These are phyloP conservation scores for Taurulus bubalis DNA, from an alignment of 2,113 vertebrate genomes.

Conservation along the genomic window DNA sequence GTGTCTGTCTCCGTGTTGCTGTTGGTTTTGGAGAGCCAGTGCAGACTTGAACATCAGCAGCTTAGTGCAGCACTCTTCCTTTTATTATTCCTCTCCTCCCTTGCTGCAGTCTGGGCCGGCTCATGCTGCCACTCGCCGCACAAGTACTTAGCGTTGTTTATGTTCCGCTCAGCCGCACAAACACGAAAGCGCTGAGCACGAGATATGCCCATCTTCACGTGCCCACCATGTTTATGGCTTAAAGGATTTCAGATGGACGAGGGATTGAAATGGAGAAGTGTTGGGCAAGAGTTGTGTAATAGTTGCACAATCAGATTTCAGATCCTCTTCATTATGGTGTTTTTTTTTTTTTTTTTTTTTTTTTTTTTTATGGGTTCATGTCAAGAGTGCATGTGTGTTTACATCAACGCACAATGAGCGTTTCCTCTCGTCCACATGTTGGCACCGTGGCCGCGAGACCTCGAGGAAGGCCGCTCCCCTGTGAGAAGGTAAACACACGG, in stretches of 20 bases:
- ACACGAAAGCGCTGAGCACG: conserved; percentile 17
- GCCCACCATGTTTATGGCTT: conserved; percentile 3
- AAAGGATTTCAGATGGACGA: conserved; percentile 5
- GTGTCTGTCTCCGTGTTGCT: conserved; percentile 13
- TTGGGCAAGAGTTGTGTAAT: conserved; percentile 52
- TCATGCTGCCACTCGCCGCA: conserved; percentile 40
- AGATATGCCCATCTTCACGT: conserved; percentile 35
- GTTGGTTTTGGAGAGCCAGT: conserved; percentile 65
- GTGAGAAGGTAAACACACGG: conserved; percentile 54
- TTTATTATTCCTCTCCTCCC: conserved; percentile 38
- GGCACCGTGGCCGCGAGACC: conserved; percentile 20
- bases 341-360: too few relatives aligned
- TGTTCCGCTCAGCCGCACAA: conserved; percentile 47
- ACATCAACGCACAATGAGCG: conserved; percentile 36
- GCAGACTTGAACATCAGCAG: conserved; percentile 74
- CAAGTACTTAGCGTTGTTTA: conserved; percentile 57
- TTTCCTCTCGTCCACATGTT: conserved; percentile 45
- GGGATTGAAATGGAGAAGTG: conserved; percentile 38
- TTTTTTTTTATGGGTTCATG: conserved; percentile 17
- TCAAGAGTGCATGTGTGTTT: conserved; percentile 32
- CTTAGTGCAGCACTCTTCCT: conserved; percentile 41
- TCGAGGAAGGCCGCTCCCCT: conserved; percentile 49
- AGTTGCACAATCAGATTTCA: conserved; percentile 21
- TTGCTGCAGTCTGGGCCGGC: conserved; percentile 57
- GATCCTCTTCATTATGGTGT: neutral